Base-by-base conservation (phyloP, 2,797 vertebrate species). In the Cossypha caffra region DNA sequence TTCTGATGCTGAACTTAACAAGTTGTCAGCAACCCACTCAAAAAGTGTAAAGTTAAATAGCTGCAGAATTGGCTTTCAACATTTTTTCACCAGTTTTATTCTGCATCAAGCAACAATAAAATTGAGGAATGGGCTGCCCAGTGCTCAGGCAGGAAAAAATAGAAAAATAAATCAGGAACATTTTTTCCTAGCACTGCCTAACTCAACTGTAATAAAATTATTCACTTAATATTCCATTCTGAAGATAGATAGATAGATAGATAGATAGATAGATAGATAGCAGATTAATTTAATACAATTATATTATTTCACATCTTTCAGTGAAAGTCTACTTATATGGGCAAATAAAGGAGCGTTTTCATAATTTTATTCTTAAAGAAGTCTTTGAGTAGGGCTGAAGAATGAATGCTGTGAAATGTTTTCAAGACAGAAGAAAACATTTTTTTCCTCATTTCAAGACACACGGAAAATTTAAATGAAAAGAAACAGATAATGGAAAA, bases 21-120 rank as follows among this genome's bases (percentile, higher is more conserved):
- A 67, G 45, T 59, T 95, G 89, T 74, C 85, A 93, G 61, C 50
- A 88, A 40, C 50, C 50, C 57, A 73, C 86, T 88, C 88, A 92
- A 62, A 82, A 81, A 81, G 21, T 19, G 17, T 40, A 20, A 80
- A 75, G 59, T 74, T 79, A 82, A 92, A 87, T 63, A 85, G 47
- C 61, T 93, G 45, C 45, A 76, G 83, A 94, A 94, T 28, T 72
- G 26, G 2, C 14, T 95, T 94, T 79, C 78, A 76, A 45, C 33
- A 43, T 29, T 61, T 79, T 26, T 61, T 90, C n/a, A 52, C 31
- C 7, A 3, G 7, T 62, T 85, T 40, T 85, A 52, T 71, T 93
- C 59, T 77, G 31, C 24, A 80, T 62, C 50, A 85, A 77, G 45
- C 14, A 87, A 87, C 45, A 73, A 69, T 73, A 74, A 94, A 82